Evolutionary conservation across 2,888 invertebrate species (phyloP).

Genomic region (Agrotis exclamationis): DNA sequence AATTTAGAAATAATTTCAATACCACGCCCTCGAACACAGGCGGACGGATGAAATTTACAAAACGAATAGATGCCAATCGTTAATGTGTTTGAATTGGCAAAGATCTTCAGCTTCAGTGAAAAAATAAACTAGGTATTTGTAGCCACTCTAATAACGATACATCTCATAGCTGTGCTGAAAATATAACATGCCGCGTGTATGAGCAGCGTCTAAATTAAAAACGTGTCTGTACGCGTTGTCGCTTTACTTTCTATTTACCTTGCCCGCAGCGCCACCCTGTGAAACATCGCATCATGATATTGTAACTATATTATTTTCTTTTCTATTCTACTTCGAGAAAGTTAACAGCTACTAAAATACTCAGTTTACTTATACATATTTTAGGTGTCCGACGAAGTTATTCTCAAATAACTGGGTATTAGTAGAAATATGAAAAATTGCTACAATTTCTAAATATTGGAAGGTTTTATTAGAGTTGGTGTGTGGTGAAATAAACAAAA

Average conservation of each 20-base stretch:
- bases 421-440: slow-evolving; percentile 3
- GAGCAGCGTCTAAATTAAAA: slow-evolving; percentile 77
- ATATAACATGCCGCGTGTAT: slow-evolving; percentile 81
- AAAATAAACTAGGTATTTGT: slow-evolving; percentile 65
- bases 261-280: slow-evolving; percentile 89
- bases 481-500: slow-evolving; percentile 22
- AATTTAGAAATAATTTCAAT: slow-evolving; percentile 12
- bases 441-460: slow-evolving; percentile 32
- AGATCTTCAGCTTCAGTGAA: slow-evolving; percentile 65
- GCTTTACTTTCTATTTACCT: slow-evolving; percentile 83
- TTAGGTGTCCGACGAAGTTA: background rate
- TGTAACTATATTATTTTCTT: slow-evolving; percentile 65
- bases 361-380: slow-evolving; percentile 21
- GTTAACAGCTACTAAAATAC: background rate
- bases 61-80: slow-evolving; percentile 61
- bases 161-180: slow-evolving; percentile 77
- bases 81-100: slow-evolving; percentile 65
- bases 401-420: slow-evolving; percentile 1
- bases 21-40: slow-evolving; percentile 45
- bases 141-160: slow-evolving; percentile 75
- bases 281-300: slow-evolving; percentile 78
- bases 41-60: slow-evolving; percentile 56
- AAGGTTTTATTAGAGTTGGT: slow-evolving; percentile 22
- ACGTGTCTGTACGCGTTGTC: slow-evolving; percentile 71
- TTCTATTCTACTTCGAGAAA: slow-evolving; percentile 53